These are phyloP conservation scores for Lampris megalopsis DNA, from an alignment of 2,113 vertebrate genomes.

Conservation along the genomic window DNA sequence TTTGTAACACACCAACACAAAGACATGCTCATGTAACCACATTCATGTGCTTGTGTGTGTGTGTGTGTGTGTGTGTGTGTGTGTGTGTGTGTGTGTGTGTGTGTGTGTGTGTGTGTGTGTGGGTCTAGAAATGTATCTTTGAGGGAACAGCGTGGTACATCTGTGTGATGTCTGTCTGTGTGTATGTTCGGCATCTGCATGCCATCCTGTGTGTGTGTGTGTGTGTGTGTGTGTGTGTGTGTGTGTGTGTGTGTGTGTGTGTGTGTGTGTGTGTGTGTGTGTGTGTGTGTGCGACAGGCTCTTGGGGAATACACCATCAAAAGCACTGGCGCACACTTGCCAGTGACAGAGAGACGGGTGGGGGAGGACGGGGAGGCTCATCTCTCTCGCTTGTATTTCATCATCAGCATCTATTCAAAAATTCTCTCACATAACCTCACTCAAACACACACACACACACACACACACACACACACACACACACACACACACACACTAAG, in stretches of 20 bases:
- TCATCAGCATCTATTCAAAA: slow-evolving; percentile 5
- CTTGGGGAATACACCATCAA: slow-evolving; percentile 41
- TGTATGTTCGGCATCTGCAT: neutral
- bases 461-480: slow-evolving; percentile 1
- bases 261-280: slow-evolving; percentile 8
- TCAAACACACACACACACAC: slow-evolving; percentile 9
- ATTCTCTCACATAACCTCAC: no score
- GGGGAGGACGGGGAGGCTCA: slow-evolving; percentile 4
- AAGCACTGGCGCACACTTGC: slow-evolving; percentile 23
- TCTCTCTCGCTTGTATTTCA: slow-evolving; percentile 7
- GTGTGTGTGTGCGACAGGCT: slow-evolving; percentile 18
- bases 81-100: neutral
- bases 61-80: neutral
- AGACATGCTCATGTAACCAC: slow-evolving; percentile 60
- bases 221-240: slow-evolving; percentile 7
- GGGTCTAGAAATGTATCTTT: no score
- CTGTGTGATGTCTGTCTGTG: neutral
- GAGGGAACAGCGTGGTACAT: no score
- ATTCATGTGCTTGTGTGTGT: neutral
- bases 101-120: no score
- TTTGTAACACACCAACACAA: slow-evolving; percentile 76
- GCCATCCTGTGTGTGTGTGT: neutral
- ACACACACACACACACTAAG: slow-evolving; percentile 19
- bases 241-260: slow-evolving; percentile 6
- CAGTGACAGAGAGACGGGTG: slow-evolving; percentile 8